These are phyloP conservation scores for Drosophila phalerata DNA, from an alignment of 2,888 invertebrate genomes.

Conservation along the genomic window DNA sequence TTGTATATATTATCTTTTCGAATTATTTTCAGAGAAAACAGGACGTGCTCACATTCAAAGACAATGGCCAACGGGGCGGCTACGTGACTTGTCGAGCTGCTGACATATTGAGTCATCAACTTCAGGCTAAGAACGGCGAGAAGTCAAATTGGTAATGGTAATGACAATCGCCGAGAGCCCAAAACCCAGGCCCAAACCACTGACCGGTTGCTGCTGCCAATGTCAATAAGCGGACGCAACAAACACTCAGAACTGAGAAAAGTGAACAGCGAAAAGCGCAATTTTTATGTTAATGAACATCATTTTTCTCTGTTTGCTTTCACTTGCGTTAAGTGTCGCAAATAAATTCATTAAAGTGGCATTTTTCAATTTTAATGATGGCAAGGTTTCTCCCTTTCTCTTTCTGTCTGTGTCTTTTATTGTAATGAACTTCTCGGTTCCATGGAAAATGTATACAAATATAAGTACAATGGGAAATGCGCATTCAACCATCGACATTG, in stretches of 20 bases:
- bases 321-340: slow-evolving; percentile 80
- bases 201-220: slow-evolving; percentile 28
- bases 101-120: slow-evolving; percentile 81
- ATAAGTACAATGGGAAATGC: slow-evolving; percentile 9
- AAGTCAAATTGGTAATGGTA: slow-evolving; percentile 74
- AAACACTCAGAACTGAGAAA: slow-evolving; percentile 9
- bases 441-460: slow-evolving; percentile 3
- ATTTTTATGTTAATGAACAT: slow-evolving; percentile 81
- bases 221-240: slow-evolving; percentile 42
- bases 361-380: slow-evolving; percentile 82
- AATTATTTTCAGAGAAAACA: background rate
- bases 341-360: slow-evolving; percentile 81
- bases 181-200: slow-evolving; percentile 5
- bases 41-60: slow-evolving; percentile 15
- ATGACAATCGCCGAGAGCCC: slow-evolving; percentile 66
- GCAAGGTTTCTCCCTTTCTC: slow-evolving; percentile 4
- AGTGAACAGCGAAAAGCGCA: slow-evolving; percentile 50
- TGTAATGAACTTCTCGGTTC: slow-evolving; percentile 15
- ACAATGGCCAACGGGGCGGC: slow-evolving; percentile 17
- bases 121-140: slow-evolving; percentile 59
- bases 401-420: background rate
- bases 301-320: slow-evolving; percentile 79
- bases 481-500: slow-evolving; percentile 13
- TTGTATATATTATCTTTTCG: slow-evolving; percentile 10
- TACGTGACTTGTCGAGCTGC: slow-evolving; percentile 73